Base-by-base conservation (phyloP, 2,113 vertebrate species). In the Hirundichthys speculiger region DNA sequence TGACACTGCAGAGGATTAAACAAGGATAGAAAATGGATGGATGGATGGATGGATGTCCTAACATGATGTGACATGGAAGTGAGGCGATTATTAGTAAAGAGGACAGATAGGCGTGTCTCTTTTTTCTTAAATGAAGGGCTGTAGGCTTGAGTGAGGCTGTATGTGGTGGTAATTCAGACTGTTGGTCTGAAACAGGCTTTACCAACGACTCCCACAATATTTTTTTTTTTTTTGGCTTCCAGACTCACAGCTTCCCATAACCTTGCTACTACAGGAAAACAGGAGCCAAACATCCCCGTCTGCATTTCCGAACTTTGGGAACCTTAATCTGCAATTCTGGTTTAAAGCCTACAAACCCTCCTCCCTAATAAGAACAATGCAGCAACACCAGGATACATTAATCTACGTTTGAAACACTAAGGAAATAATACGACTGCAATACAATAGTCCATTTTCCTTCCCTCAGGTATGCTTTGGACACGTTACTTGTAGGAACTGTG, bases 391-490 rank as follows among this genome's bases (percentile, higher is more conserved):
- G 90, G 88, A 91, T 86, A 75, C 80, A 90, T 92, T 89, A 88
- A 89, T 89, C 75, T 74, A 54, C 21, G 81, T 64, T 86, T 89
- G 80, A 91, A 90, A 85, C 86, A 90, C 88, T 88, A 71, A 88
- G 92, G 92, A 93, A 92, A 90, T 85, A 89, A 92, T 92, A 87
- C 55, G 49, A 67, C 73, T 58, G 76, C 87, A 91, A 91, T 91
- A 92, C 90, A 93, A 92, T 92, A 73, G 90, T 64, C 81, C 62
- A 79, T 82, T 75, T 87, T 80, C 84, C 86, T 68, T 81, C 82
- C 79, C 79, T 79, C 69, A 82, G 83, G 83, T 84, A 77, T 25
- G 51, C 65, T 79, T 76, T 49, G 42, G 69, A 75, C 68, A 58
- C 21, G 27, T 12, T 1, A 3, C 57, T 72, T 47, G 13, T 47